Conservation (phyloP, 2,797 vertebrate genomes). For the Alauda arvensis region DNA sequence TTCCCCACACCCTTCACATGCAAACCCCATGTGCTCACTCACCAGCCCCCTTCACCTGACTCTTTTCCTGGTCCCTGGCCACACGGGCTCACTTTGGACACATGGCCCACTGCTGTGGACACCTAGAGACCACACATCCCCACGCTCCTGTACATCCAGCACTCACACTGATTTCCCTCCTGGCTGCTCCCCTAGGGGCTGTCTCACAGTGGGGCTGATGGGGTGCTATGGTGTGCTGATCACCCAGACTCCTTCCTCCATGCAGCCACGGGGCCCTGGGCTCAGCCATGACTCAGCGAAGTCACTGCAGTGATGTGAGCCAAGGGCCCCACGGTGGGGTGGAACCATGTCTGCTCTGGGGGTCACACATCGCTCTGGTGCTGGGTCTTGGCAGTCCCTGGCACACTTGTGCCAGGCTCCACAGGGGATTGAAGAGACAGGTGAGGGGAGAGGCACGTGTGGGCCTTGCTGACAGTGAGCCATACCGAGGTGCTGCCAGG, state of each 20-base stretch:
- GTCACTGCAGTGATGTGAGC: rapidly evolving
- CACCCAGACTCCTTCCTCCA: background rate
- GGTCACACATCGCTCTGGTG: rapidly evolving
- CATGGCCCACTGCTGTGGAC: rapidly evolving
- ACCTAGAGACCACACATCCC: background rate
- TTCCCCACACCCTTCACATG: background rate
- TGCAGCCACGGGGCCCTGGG: rapidly evolving
- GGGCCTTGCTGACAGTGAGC: background rate
- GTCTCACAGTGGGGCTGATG: background rate
- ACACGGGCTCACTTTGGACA: rapidly evolving
- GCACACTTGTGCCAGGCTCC: background rate
- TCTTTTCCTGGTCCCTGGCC: background rate
- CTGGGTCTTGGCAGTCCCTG: background rate
- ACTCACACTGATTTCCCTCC: no score
- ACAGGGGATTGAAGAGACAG: background rate
- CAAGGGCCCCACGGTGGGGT: rapidly evolving
- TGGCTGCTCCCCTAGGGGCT: rapidly evolving
- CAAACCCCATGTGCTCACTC: background rate
- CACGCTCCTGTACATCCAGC: rapidly evolving
- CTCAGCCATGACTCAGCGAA: background rate
- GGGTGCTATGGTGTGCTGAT: background rate
- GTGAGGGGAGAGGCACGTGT: rapidly evolving
- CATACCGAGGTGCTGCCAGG: rapidly evolving
- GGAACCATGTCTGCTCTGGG: rapidly evolving
- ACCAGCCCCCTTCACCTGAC: background rate